Base-by-base conservation (phyloP, 1,140 invertebrate genomes). In the Marisa cornuarietis region DNA sequence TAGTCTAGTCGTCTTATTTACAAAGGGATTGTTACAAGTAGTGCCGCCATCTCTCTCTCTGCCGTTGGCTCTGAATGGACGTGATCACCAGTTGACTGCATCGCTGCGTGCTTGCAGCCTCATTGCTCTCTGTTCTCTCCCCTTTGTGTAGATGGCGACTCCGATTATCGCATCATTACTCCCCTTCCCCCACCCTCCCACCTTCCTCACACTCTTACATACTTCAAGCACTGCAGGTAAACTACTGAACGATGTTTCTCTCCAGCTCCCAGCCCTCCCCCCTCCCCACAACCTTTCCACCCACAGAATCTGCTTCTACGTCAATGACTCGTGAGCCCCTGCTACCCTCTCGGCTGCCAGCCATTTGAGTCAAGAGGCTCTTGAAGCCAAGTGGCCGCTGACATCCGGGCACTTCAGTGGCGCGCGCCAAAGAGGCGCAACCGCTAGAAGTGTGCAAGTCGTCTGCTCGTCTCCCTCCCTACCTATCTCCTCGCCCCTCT, bases 341-440 rank as follows among this genome's bases (percentile, higher is more conserved):
- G 22, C 22, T n/a, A 2, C n/a, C 13, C 65, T 31, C 65, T 31
- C 65, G n/a, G 65, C 14, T 68, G 65, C 65, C 65, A 14, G 26
- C 65, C 65, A 68, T 68, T 68, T 31, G 65, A 68, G 65, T 68
- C 65, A 68, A 68, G 65, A 24, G 26, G 14, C 65, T 68, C 65
- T 68, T 68, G 65, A 68, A n/a, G 22, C 65, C 65, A n/a, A 68
- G 65, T 68, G 65, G 13, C 11, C 26, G 65, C 65, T n/a, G 65
- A 68, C 65, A 68, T 14, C 65, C 65, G 65, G 14, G 14, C 22
- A n/a, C 65, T 68, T 68, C 26, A 68, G 65, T 68, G 65, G 22
- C 65, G 65, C 65, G 65, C 65, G 65, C 65, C 65, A 68, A 68
- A 31, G 65, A 68, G 65, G 65, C 65, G 65, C 65, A 68, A 68